These are phyloP conservation scores for Syrrhaptes paradoxus DNA, from an alignment of 2,113 vertebrate species.

Conservation along the genomic window DNA sequence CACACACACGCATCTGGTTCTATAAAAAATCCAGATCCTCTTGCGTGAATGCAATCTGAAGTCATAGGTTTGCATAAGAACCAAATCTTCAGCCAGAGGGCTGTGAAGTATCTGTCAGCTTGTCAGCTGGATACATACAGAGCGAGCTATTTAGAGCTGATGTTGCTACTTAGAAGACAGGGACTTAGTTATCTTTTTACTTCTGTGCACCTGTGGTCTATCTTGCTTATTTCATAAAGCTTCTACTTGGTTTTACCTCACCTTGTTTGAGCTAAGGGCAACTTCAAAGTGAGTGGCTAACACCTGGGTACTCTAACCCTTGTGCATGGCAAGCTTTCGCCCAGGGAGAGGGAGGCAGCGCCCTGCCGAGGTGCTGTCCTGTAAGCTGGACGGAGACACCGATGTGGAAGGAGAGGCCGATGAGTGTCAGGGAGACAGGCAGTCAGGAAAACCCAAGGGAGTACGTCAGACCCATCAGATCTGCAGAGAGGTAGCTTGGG, in stretches of 20 bases:
- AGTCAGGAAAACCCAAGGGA: not conserved
- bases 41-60: slow-evolving; percentile 52
- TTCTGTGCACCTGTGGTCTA: slow-evolving; percentile 27
- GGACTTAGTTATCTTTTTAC: not conserved
- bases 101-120: slow-evolving; percentile 61
- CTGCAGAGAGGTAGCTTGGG: not conserved
- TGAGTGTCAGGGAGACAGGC: not conserved
- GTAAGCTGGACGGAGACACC: not conserved
- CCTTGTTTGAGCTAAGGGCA: not conserved
- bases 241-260: not conserved
- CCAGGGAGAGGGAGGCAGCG: rapidly evolving
- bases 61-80: slow-evolving; percentile 57
- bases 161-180: not conserved
- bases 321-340: rapidly evolving
- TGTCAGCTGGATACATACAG: slow-evolving; percentile 12
- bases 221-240: not conserved
- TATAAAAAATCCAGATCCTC: slow-evolving; percentile 47
- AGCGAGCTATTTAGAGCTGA: slow-evolving; percentile 14
- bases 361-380: not conserved
- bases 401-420: rapidly evolving
- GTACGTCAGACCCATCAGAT: no score
- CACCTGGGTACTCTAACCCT: not conserved
- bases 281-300: not conserved
- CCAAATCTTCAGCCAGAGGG: slow-evolving; percentile 43
- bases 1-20: slow-evolving; percentile 53